phyloP scores from a whole-genome alignment of 1,140 invertebrate genomes.

The Camponotus pennsylvanicus region DNA sequence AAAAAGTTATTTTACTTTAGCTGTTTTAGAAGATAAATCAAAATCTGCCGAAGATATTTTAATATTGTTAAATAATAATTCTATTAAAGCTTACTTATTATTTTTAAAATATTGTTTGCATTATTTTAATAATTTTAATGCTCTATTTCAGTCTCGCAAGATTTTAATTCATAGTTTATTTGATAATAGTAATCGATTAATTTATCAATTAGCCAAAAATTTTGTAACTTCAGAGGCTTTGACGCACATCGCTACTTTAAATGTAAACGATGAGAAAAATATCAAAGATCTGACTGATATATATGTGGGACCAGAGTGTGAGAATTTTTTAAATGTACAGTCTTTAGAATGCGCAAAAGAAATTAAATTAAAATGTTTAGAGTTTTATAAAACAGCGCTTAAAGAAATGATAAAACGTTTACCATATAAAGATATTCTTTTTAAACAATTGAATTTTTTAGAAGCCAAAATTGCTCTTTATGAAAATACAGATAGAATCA shows the following conservation, averaged over 20 bases:
- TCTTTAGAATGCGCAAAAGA: neutral
- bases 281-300: neutral
- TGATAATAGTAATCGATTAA: slow-evolving; percentile 17
- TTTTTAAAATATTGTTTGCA: slow-evolving; percentile 44
- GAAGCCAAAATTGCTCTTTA: slow-evolving; percentile 15
- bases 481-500: neutral
- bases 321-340: neutral
- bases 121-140: neutral
- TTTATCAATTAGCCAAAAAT: neutral
- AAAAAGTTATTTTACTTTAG: neutral
- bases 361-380: slow-evolving; percentile 33
- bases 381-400: slow-evolving; percentile 26
- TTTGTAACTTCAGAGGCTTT: neutral
- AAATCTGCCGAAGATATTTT: neutral
- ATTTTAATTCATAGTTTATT: slow-evolving; percentile 3
- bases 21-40: slow-evolving; percentile 1
- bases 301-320: neutral
- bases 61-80: neutral
- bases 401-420: slow-evolving; percentile 12
- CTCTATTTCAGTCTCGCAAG: slow-evolving; percentile 24
- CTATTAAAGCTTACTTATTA: slow-evolving; percentile 34
- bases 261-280: neutral
- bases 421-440: neutral
- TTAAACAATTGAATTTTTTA: slow-evolving; percentile 18
- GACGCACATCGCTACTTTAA: neutral